Percentiles rank a stretch among this genome's conserved stretches.
These are phyloP conservation scores for Calameuta filiformis DNA, from an alignment of 2,888 invertebrate genomes.

Conservation along the genomic window DNA sequence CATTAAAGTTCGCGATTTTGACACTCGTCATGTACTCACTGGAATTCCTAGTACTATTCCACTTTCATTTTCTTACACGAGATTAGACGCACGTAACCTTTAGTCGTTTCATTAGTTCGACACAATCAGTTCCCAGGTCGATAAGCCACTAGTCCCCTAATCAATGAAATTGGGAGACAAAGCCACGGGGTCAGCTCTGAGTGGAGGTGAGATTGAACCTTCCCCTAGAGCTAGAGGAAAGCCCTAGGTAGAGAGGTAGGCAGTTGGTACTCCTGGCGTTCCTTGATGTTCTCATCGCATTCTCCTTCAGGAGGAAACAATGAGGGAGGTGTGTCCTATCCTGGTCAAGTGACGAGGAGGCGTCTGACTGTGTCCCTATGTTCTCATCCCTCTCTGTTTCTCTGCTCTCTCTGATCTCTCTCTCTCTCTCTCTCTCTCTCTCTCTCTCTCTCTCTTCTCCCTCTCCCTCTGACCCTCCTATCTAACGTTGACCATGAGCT, in stretches of 20 bases:
- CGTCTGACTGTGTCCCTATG: constrained; percentile 27
- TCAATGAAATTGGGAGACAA: constrained; percentile 66
- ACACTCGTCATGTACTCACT: neutral
- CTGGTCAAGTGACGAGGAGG: constrained; percentile 38
- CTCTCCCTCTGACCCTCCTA: neutral
- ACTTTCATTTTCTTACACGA: constrained; percentile 38
- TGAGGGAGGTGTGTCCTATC: constrained; percentile 52
- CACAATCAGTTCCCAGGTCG: constrained; percentile 51
- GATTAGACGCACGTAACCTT: constrained; percentile 54
- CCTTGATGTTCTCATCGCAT: constrained; percentile 34
- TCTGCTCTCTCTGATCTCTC: neutral
- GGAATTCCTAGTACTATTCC: neutral
- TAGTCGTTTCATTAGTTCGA: constrained; percentile 63
- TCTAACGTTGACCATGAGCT: constrained; percentile 1
- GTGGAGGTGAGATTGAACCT: constrained; percentile 48
- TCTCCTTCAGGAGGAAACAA: constrained; percentile 44
- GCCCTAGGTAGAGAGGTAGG: constrained; percentile 15
- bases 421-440: neutral
- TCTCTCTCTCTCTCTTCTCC: neutral
- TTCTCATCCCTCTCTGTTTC: neutral
- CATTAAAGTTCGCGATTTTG: neutral
- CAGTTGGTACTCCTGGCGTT: constrained; percentile 33
- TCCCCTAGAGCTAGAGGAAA: constrained; percentile 17
- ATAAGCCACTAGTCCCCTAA: constrained; percentile 47
- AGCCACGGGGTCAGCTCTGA: constrained; percentile 37